These are phyloP conservation scores for Pangasius krempfi DNA, from an alignment of 2,797 vertebrate genomes.

Conservation along the genomic window DNA sequence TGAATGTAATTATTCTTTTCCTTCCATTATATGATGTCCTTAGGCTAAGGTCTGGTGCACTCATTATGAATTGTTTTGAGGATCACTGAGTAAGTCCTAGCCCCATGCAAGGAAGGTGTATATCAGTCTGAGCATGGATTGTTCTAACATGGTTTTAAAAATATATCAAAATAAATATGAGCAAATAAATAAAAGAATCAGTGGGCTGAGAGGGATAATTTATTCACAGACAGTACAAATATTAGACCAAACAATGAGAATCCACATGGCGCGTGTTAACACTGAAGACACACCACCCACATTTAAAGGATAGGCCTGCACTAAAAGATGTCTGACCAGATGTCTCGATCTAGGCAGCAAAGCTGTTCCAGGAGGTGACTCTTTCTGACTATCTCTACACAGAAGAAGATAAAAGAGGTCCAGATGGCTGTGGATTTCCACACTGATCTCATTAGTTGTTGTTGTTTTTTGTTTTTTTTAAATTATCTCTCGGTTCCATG, in stretches of 20 bases:
- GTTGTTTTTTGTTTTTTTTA: conserved; percentile 33
- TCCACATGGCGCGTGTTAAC: conserved; percentile 43
- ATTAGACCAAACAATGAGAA: conserved; percentile 34
- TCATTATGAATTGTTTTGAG: conserved; percentile 30
- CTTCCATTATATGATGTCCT: conserved; percentile 18
- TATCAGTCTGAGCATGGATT: neutral
- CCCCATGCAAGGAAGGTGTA: neutral
- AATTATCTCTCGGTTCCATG: conserved; percentile 52
- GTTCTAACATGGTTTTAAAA: neutral
- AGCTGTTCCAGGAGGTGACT: conserved; percentile 42
- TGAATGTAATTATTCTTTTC: conserved; percentile 37
- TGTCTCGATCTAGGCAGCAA: conserved; percentile 41
- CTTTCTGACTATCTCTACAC: conserved; percentile 34
- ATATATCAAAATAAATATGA: neutral
- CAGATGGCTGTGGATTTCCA: conserved; percentile 57
- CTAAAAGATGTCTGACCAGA: conserved; percentile 51
- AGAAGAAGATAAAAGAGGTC: conserved; percentile 42
- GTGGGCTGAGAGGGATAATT: conserved; percentile 24
- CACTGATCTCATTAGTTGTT: conserved; percentile 52
- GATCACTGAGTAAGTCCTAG: neutral
- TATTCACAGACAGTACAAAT: conserved; percentile 35
- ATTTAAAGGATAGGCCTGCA: conserved; percentile 40
- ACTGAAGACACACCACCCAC: conserved; percentile 50
- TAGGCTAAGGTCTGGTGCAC: conserved; percentile 15
- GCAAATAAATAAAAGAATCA: conserved; percentile 8